These are phyloP conservation scores for Haliclona indistincta DNA, from an alignment of 37 sponge, comb jelly and placozoan species.

Conservation along the genomic window DNA sequence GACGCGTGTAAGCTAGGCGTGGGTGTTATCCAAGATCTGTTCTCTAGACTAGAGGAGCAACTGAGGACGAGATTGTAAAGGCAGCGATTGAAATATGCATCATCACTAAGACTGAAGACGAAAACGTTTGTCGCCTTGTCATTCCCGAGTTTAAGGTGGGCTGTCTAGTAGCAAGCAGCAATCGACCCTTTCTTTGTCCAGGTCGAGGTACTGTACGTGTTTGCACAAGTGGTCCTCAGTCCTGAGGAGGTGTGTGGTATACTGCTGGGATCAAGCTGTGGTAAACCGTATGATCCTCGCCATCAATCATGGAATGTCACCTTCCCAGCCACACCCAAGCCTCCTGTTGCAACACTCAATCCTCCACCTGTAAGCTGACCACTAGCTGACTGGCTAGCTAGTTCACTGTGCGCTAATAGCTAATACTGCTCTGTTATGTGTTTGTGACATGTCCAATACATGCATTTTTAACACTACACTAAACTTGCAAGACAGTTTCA, in stretches of 20 bases:
- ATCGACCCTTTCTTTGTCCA: not conserved
- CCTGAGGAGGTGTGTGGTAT: slow-evolving; percentile 66
- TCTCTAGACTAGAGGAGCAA: slow-evolving; percentile 11
- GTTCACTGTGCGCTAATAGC: no score
- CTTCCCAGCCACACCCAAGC: slow-evolving; percentile 62
- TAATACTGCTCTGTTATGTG: no score
- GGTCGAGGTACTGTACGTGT: slow-evolving; percentile 75
- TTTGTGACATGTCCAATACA: no score
- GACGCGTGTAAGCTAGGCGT: slow-evolving; percentile 57
- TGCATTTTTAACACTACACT: no score
- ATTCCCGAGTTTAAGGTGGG: slow-evolving; percentile 66
- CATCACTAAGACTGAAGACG: slow-evolving; percentile 50
- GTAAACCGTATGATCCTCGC: slow-evolving; percentile 63
- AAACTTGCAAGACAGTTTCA: no score
- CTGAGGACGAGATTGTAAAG: slow-evolving; percentile 64
- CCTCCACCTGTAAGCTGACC: slow-evolving; percentile 55
- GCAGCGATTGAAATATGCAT: slow-evolving; percentile 45
- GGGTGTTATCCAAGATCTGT: slow-evolving; percentile 20
- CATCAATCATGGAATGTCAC: slow-evolving; percentile 78
- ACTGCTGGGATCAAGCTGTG: slow-evolving; percentile 73
- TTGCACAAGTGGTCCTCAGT: slow-evolving; percentile 42
- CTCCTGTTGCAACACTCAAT: slow-evolving; percentile 54
- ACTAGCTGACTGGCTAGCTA: no score
- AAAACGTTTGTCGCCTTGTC: slow-evolving; percentile 56
- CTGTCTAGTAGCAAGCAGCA: no score